Percentiles rank a stretch among this genome's conserved stretches.
These are phyloP conservation scores for Mus caroli DNA, from an alignment of 2,797 vertebrate genomes.

Conservation along the genomic window DNA sequence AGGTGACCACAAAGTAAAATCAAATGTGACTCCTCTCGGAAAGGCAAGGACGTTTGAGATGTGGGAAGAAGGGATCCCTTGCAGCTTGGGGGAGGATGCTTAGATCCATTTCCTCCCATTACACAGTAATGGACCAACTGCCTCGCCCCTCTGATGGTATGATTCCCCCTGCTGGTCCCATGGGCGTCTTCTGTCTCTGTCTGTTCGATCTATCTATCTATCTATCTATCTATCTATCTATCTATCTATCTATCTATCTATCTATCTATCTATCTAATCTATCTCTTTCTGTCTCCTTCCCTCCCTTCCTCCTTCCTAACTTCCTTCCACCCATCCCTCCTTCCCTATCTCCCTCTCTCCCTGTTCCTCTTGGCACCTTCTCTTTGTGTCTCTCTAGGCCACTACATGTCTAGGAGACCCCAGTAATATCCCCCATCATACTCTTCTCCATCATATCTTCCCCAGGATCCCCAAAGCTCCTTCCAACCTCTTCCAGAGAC, in stretches of 20 bases:
- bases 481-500: neutral
- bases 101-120: accelerated
- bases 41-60: neutral
- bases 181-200: neutral
- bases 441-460: neutral
- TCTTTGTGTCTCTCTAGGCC: neutral
- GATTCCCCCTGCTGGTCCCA: no score
- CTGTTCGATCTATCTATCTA: neutral
- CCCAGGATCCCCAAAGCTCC: neutral
- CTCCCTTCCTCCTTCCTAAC: no score
- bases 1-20: neutral
- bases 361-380: neutral
- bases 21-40: neutral
- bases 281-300: neutral
- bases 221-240: neutral
- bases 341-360: neutral
- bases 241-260: no score
- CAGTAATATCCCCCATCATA: neutral
- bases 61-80: accelerated
- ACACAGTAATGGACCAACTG: no score
- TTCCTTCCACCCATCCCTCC: no score
- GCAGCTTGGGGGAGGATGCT: neutral
- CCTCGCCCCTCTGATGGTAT: neutral
- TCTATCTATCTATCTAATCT: no score
- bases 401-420: neutral